These are phyloP conservation scores for Acrobasis repandana DNA, from an alignment of 2,888 invertebrate genomes.

Conservation along the genomic window DNA sequence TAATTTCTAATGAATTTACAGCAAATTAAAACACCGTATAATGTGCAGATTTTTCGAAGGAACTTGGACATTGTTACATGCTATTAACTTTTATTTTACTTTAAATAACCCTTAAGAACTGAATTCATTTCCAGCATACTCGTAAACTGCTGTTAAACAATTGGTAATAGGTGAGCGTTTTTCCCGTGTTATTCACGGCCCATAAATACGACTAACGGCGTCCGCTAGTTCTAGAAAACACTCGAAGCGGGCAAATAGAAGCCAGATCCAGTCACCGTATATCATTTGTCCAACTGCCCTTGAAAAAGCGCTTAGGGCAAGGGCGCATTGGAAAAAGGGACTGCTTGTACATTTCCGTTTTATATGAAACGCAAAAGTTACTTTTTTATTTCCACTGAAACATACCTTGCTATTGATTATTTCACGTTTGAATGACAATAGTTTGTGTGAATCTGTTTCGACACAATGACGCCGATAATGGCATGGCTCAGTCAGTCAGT, in stretches of 20 bases:
- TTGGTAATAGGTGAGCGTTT: neutral
- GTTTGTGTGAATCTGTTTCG: too few relatives aligned
- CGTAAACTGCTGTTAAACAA: neutral
- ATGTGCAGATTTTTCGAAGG: too few relatives aligned
- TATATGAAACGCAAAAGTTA: neutral
- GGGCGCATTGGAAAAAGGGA: neutral
- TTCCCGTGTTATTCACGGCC: slow-evolving; percentile 4
- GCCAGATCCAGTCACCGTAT: slow-evolving; percentile 1
- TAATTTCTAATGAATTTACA: too few relatives aligned
- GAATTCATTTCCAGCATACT: neutral
- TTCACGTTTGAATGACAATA: too few relatives aligned
- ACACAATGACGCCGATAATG: too few relatives aligned
- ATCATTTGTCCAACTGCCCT: slow-evolving; percentile 7
- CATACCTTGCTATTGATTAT: too few relatives aligned
- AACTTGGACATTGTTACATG: too few relatives aligned
- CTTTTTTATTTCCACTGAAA: neutral
- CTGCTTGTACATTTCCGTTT: neutral
- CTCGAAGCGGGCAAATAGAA: neutral
- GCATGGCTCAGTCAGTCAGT: too few relatives aligned
- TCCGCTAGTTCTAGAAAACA: neutral
- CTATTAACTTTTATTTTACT: neutral
- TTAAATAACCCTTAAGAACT: neutral
- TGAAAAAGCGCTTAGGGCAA: neutral
- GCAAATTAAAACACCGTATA: too few relatives aligned
- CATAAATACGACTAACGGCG: slow-evolving; percentile 12